Base-by-base conservation (phyloP, 2,113 vertebrate genomes). In the Gadus macrocephalus region DNA sequence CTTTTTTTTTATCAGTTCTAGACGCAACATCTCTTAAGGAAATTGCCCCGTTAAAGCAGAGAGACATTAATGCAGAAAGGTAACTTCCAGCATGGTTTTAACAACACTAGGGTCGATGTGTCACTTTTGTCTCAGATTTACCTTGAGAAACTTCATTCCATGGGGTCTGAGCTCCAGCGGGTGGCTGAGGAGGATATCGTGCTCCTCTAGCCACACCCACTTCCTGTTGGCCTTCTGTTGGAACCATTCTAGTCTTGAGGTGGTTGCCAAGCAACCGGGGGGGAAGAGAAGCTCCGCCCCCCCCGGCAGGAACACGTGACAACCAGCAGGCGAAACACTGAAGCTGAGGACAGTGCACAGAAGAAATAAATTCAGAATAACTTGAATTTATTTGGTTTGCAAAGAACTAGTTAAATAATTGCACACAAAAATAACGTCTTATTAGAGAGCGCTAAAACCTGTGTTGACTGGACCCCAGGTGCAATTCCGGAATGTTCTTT, bases 221-320 rank as follows among this genome's bases (percentile, higher is more conserved):
- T 89, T 90, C 74, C 70, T 87, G 56, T 91, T 76, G 22, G 90
- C 90, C 69, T 75, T 86, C 56, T 66, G 87, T 67, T 88, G 83
- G 0, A 68, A 49, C 92, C 91, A 90, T 67, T 84, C 67, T 12
- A 93, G 74, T 68, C 71, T 83, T 19, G 80, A 86, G 38, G 77
- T 53, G n/a, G 20, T 74, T 17, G 16, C 58, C 64, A 91, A 69
- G 35, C 89, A 91, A 3, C 86, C 84, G 1, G 77, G 78, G 60
- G 92, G 92, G 82, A 93, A 93, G 64, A 89, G 73, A 64, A 93
- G 87, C 85, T 93, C 91, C 12, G 84, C 88, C 63, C 92, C 92
- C 62, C 91, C 89, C 14, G 92, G 91, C 67, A 93, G 84, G 73
- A 90, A 92, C 70, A 92, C 90, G 53, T 91, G 89, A 78, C 90